Conservation (phyloP, 2,888 invertebrate genomes). For the Apodemia mormo region DNA sequence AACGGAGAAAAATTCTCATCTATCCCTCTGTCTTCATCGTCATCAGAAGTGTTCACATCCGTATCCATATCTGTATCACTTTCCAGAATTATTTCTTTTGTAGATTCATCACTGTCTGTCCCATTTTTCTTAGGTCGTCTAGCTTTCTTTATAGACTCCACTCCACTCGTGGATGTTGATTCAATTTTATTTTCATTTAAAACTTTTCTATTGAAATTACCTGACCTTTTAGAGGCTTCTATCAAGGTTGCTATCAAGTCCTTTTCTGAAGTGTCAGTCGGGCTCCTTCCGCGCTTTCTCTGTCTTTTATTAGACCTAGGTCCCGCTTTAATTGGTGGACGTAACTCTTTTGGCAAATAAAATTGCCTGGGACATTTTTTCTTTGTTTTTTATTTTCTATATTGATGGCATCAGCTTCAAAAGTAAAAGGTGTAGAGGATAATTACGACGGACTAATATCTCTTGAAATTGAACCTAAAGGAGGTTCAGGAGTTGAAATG, state of each 20-base stretch:
- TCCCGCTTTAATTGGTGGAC: slow-evolving; percentile 19
- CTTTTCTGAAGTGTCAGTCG: slow-evolving; percentile 19
- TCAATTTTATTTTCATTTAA: slow-evolving; percentile 15
- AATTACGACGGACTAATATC: slow-evolving; percentile 14
- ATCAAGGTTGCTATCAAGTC: slow-evolving; percentile 11
- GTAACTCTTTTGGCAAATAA: slow-evolving; percentile 18
- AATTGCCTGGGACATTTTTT: slow-evolving; percentile 6
- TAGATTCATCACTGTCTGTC: slow-evolving; percentile 9
- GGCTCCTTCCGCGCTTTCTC: slow-evolving; percentile 16
- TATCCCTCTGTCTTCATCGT: slow-evolving; percentile 4
- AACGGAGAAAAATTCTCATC: too few species aligned
- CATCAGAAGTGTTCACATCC: slow-evolving; percentile 9
- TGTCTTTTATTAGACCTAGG: slow-evolving; percentile 18
- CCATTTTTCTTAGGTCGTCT: slow-evolving; percentile 14
- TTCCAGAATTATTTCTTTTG: slow-evolving; percentile 17
- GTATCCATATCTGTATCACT: slow-evolving; percentile 16
- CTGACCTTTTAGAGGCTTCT: slow-evolving; percentile 11
- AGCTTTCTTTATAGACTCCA: slow-evolving; percentile 9
- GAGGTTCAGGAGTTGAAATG: slow-evolving; percentile 12
- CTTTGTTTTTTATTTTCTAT: slow-evolving; percentile 6
- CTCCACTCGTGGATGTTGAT: slow-evolving; percentile 9
- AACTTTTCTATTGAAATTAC: slow-evolving; percentile 15
- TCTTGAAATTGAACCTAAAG: slow-evolving; percentile 13
- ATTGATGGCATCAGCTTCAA: not conserved
- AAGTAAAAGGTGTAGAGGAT: not conserved